These are phyloP conservation scores for Xestia c-nigrum DNA, from an alignment of 2,888 invertebrate species.

Conservation along the genomic window DNA sequence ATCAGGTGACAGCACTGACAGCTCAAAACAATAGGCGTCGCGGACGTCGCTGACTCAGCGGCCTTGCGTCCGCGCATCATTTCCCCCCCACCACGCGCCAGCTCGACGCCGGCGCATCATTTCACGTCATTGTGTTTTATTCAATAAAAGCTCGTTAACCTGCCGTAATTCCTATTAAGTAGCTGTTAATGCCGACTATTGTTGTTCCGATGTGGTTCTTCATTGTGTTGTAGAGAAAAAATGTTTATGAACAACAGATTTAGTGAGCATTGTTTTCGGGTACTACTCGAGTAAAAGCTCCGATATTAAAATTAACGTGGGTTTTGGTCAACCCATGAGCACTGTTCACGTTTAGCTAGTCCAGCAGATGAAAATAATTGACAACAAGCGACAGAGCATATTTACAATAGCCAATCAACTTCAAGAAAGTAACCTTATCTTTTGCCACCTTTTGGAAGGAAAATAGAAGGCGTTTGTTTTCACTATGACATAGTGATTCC, in stretches of 20 bases:
- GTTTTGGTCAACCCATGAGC: neutral
- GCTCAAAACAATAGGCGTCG: conserved; percentile 62
- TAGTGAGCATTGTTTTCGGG: conserved; percentile 36
- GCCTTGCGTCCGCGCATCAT: conserved; percentile 62
- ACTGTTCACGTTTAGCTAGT: neutral
- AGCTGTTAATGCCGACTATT: conserved; percentile 68
- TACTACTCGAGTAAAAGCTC: neutral
- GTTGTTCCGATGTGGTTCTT: conserved; percentile 46
- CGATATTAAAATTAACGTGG: neutral
- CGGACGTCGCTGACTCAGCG: conserved; percentile 66
- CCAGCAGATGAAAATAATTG: neutral
- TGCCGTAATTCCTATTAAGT: conserved; percentile 64
- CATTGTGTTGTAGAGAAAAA: conserved; percentile 33
- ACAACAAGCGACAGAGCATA: neutral
- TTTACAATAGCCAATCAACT: neutral
- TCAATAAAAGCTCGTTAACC: conserved; percentile 68
- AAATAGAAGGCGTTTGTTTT: conserved; percentile 47
- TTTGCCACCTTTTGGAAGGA: conserved; percentile 17
- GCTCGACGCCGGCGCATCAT: conserved; percentile 60
- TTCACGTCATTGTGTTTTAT: conserved; percentile 68
- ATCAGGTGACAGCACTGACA: conserved; percentile 60
- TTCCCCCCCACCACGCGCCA: conserved; percentile 17
- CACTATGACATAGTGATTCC: conserved; percentile 40
- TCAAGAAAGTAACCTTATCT: conserved; percentile 10
- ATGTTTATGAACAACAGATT: conserved; percentile 35